Percentiles rank a stretch among this genome's conserved stretches.
Conservation (phyloP, 2,888 invertebrate genomes). For the Drosophila flavopinicola region DNA sequence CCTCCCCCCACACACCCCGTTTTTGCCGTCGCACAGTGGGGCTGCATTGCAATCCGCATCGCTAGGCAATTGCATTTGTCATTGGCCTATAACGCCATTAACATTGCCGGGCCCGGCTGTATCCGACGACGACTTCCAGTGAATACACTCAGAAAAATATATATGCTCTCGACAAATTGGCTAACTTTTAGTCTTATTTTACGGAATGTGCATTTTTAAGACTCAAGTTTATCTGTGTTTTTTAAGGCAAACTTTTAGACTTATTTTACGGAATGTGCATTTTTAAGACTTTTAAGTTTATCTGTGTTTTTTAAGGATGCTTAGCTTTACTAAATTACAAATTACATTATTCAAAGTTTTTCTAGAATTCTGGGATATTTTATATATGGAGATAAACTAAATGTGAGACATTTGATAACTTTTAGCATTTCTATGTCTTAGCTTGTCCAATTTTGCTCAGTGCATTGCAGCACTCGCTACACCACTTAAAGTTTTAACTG, state of each 20-base stretch:
- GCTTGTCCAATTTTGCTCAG: constrained; percentile 1
- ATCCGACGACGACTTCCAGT: constrained; percentile 6
- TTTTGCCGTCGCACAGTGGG: no score
- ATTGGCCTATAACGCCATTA: constrained; percentile 80
- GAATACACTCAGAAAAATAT: constrained; percentile 1
- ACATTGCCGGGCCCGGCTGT: constrained; percentile 53
- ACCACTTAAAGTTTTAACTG: constrained; percentile 69
- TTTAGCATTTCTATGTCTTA: no score
- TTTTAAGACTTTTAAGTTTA: background rate
- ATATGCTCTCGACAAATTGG: no score
- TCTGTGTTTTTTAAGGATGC: background rate
- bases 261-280: background rate
- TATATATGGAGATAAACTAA: no score
- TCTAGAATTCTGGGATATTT: no score
- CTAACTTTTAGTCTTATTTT: no score
- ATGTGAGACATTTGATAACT: no score
- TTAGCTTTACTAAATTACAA: no score
- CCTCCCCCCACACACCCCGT: background rate
- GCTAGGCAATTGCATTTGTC: constrained; percentile 76
- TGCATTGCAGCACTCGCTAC: constrained; percentile 42
- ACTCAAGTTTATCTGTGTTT: no score
- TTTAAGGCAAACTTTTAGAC: no score
- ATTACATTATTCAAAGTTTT: background rate
- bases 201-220: no score
- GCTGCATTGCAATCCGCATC: constrained; percentile 49